Base-by-base conservation (phyloP, 2,888 invertebrate genomes). In the Catocala nupta region DNA sequence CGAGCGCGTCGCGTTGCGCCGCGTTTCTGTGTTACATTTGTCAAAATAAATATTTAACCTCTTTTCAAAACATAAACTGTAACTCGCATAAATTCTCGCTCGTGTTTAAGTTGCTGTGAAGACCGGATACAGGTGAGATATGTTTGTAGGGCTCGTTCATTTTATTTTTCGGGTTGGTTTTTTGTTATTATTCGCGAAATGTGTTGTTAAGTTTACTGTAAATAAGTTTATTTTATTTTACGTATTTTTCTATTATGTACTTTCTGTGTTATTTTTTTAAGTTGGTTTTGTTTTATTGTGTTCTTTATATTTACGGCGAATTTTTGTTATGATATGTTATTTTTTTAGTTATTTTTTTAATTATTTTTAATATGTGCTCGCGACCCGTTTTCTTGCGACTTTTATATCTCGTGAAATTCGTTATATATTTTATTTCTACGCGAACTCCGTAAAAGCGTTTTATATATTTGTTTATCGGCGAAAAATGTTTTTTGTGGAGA, bases 11-110 rank as follows among this genome's bases (percentile, higher is more conserved):
- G 50, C 50, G 44, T 50, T 51, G 5, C 33, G 12, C 43, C 39
- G 42, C 36, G 52, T 25, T 53, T 51, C 39, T 49, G 33, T 45
- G 13, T 9, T 57, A 10, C 62, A 62, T 33, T 52, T 52, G 52
- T 53, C 56, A 57, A 53, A 56, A 48, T 62, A 62, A 57, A 49
- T 53, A 51, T 56, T 56, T 48, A 49, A 62, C 56, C 56, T 62
- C 36, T 56, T 55, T 61, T 55, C 6, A 45, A 56, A 56, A 61
- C 8, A 47, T 34, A 43, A 44, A 60, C 16, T 25, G 10, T 34
- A 57, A 53, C 13, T 53, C 50, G 39, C 16, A 10, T 36, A 25
- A 62, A 44, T 50, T 13, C n/a, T n/a, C 34, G 33, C 9, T 3
- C 7, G 33, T 7, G 3, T 39, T 34, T 6, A 5, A 13, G 33